Conservation (phyloP, 2,797 vertebrate species). For the Gallinago stenura region DNA sequence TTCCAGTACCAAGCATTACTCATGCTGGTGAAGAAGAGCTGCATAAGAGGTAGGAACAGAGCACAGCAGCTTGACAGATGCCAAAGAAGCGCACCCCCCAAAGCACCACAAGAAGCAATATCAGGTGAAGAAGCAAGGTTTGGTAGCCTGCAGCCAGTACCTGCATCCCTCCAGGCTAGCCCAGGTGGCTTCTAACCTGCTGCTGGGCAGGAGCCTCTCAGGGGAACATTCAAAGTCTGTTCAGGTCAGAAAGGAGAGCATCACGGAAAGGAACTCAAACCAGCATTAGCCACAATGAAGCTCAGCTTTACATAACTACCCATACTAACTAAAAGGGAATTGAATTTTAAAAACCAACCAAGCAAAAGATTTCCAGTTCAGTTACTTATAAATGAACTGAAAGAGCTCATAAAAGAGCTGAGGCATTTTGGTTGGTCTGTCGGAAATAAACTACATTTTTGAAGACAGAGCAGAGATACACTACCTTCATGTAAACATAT, state of each 20-base stretch:
- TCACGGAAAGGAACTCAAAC: not conserved
- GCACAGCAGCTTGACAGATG: not conserved
- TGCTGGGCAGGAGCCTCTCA: not conserved
- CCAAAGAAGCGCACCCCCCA: not conserved
- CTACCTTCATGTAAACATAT: slow-evolving; percentile 15
- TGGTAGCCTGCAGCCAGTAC: not conserved
- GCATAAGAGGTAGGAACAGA: not conserved
- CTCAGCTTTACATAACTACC: not conserved
- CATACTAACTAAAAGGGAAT: not conserved
- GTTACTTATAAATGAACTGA: not conserved
- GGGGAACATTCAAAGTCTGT: not conserved
- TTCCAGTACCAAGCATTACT: not conserved
- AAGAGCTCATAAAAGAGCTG: not conserved
- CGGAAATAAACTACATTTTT: not conserved
- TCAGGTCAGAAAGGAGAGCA: not conserved
- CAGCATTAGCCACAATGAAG: not conserved
- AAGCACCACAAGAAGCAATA: not conserved
- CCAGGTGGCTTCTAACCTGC: not conserved
- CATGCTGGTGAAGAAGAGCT: not conserved
- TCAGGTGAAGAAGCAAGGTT: not conserved
- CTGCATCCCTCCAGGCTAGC: not conserved
- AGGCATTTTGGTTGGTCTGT: not conserved
- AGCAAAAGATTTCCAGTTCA: not conserved
- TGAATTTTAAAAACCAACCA: not conserved
- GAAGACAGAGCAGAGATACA: not conserved